phyloP scores from a whole-genome alignment of 2,888 invertebrate species.

The Halictus ligatus region DNA sequence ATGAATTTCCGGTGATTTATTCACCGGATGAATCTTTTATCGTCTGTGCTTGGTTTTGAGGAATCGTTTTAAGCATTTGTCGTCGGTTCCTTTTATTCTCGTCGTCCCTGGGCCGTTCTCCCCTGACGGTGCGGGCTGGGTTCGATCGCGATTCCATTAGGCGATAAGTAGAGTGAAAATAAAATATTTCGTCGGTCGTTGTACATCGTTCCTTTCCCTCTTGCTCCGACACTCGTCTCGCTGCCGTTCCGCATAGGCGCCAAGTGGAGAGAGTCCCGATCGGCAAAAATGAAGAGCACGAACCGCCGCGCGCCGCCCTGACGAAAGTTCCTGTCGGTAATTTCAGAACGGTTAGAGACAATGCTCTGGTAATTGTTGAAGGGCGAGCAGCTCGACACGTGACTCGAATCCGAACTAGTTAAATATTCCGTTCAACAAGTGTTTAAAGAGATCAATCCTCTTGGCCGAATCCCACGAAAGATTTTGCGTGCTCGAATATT shows the following conservation, averaged over 20 bases:
- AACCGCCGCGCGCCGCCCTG: not conserved
- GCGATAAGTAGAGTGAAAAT: conserved; percentile 68
- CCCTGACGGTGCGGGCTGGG: not conserved
- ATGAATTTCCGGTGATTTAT: conserved; percentile 67
- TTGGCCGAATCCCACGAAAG: not conserved
- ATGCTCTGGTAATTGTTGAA: conserved; percentile 39
- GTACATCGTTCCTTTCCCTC: not conserved
- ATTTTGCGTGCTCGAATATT: not conserved
- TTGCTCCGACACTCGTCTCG: not conserved
- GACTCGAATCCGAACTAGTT: conserved; percentile 41
- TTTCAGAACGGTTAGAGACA: conserved; percentile 29
- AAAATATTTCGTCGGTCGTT: conserved; percentile 58
- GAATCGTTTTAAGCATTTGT: conserved; percentile 67
- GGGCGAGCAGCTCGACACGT: conserved; percentile 19
- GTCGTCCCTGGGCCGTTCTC: not conserved
- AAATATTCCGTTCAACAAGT: conserved; percentile 59
- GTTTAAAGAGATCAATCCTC: conserved; percentile 23
- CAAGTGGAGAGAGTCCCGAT: not conserved
- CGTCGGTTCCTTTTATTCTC: conserved; percentile 27
- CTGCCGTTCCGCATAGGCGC: not conserved
- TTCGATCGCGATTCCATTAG: conserved; percentile 66
- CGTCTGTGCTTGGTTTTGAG: conserved; percentile 58
- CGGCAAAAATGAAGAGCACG: conserved; percentile 17
- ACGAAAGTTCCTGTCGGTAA: conserved; percentile 23
- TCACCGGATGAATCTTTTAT: conserved; percentile 69